phyloP scores from a whole-genome alignment of 2,113 vertebrate genomes.

The Poecile atricapillus region DNA sequence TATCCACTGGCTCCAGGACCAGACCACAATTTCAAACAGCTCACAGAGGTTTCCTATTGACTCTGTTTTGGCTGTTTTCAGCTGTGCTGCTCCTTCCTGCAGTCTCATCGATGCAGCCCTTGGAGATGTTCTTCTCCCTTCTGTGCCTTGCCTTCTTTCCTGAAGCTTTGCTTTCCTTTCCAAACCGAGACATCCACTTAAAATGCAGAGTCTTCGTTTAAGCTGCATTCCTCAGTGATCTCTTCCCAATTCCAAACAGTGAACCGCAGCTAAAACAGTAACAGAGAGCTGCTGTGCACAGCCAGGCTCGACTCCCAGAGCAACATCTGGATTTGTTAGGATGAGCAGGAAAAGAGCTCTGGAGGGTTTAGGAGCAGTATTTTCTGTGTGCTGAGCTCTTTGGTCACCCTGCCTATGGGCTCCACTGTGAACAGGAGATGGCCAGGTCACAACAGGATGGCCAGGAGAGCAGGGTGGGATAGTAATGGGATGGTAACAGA shows the following conservation, averaged over 20 bases:
- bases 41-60: neutral
- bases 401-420: neutral
- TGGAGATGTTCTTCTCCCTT: neutral
- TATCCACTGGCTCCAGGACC: neutral
- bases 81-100: neutral
- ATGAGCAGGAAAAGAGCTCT: neutral
- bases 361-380: neutral
- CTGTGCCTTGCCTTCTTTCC: neutral
- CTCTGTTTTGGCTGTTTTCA: neutral
- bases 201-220: neutral
- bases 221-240: neutral
- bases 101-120: neutral
- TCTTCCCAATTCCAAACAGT: neutral
- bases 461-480: neutral
- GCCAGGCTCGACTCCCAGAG: fast-evolving
- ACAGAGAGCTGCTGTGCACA: neutral
- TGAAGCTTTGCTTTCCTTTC: slow-evolving; percentile 19
- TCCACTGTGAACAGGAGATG: neutral
- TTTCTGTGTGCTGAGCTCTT: neutral
- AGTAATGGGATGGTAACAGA: neutral
- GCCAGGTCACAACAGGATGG: neutral
- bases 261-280: neutral
- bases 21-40: neutral
- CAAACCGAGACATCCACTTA: neutral
- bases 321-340: neutral